These are phyloP conservation scores for Dynastes maya DNA, from an alignment of 2,888 invertebrate species.

Conservation along the genomic window DNA sequence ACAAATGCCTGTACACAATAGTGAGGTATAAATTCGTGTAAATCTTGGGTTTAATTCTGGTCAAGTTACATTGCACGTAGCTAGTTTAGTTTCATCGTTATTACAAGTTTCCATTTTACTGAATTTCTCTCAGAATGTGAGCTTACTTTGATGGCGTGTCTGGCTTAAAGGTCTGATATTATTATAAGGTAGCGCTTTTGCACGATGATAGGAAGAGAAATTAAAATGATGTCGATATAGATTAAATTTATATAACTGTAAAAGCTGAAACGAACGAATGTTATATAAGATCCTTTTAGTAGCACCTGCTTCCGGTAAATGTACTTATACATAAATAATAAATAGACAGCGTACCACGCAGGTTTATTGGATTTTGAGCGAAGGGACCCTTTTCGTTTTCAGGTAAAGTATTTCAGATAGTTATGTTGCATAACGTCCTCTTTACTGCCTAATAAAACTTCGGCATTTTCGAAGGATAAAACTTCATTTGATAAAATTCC, in stretches of 20 bases:
- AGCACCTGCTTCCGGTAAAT: neutral
- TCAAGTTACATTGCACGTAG: constrained; percentile 9
- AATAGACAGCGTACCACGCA: constrained; percentile 8
- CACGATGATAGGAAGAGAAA: neutral
- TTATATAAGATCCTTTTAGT: neutral
- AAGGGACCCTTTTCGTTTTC: neutral
- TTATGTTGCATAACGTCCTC: neutral
- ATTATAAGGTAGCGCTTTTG: neutral
- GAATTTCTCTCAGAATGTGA: neutral
- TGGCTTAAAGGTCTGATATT: neutral
- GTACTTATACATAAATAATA: constrained; percentile 25
- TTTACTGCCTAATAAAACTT: constrained; percentile 26
- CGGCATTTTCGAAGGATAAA: neutral
- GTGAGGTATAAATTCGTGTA: neutral
- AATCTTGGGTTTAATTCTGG: neutral
- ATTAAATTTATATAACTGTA: constrained; percentile 5
- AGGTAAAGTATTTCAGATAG: neutral
- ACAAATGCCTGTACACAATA: constrained; percentile 13
- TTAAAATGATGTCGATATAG: neutral
- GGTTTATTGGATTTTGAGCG: constrained; percentile 20
- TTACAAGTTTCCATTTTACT: no score
- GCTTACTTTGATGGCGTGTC: neutral
- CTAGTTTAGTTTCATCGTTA: neutral
- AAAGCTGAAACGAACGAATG: neutral
- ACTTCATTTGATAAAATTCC: constrained; percentile 4